These are phyloP conservation scores for Orestias chungarensis DNA, from an alignment of 2,797 vertebrate genomes.

Conservation along the genomic window DNA sequence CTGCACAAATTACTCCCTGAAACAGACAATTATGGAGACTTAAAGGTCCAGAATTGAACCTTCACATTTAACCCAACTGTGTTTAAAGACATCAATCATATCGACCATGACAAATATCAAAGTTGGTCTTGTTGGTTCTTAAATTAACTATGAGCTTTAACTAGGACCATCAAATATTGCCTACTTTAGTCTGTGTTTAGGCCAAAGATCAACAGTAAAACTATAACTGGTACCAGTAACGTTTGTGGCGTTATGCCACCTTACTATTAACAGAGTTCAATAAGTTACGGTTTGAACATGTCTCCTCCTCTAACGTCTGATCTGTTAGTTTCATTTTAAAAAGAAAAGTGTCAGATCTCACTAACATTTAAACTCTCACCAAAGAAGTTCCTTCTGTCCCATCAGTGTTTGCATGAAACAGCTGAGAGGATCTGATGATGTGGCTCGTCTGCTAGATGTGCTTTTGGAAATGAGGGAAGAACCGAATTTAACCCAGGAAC, in stretches of 20 bases:
- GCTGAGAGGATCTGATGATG: not conserved
- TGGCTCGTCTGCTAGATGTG: slow-evolving; percentile 12
- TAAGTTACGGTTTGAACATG: too few relatives aligned
- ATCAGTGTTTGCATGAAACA: not conserved
- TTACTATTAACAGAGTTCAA: too few relatives aligned
- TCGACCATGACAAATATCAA: too few relatives aligned
- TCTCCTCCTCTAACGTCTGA: too few relatives aligned
- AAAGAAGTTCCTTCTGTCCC: not conserved
- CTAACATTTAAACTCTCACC: not conserved
- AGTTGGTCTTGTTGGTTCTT: too few relatives aligned
- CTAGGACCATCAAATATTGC: too few relatives aligned
- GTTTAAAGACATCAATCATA: too few relatives aligned
- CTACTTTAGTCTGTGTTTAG: not conserved
- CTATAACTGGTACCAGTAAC: not conserved
- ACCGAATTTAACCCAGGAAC: slow-evolving; percentile 4
- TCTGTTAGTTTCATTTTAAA: too few relatives aligned
- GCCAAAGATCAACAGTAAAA: too few relatives aligned
- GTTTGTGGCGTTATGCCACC: too few relatives aligned
- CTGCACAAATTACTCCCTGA: not conserved
- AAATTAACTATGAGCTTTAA: not conserved
- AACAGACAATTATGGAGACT: too few relatives aligned
- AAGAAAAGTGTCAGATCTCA: not conserved
- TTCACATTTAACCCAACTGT: not conserved
- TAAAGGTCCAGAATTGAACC: too few relatives aligned
- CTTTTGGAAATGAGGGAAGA: not conserved